These are phyloP conservation scores for Hippoglossus stenolepis DNA, from an alignment of 2,113 vertebrate species.

Conservation along the genomic window DNA sequence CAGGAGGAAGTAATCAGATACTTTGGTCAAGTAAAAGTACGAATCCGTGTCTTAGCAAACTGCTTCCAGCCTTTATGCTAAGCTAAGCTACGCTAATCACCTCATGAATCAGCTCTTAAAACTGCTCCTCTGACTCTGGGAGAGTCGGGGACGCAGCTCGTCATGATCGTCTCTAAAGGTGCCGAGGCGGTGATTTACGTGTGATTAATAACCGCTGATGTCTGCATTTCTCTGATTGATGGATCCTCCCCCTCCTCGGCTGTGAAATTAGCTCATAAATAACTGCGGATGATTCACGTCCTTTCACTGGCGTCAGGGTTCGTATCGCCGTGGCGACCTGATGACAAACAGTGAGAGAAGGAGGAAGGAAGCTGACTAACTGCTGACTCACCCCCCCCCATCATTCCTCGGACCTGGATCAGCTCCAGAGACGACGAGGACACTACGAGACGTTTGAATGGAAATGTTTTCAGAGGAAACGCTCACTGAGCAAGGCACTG, in stretches of 20 bases:
- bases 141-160: too few relatives aligned
- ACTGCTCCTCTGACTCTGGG: too few relatives aligned
- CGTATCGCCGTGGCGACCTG: background rate
- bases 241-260: background rate
- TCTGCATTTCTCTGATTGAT: background rate
- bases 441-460: too few relatives aligned
- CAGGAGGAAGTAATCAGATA: too few relatives aligned
- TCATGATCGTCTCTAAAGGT: background rate
- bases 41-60: too few relatives aligned
- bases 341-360: constrained; percentile 26
- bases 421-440: background rate
- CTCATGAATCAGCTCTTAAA: background rate
- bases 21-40: too few relatives aligned
- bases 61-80: background rate
- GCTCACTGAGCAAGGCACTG: too few relatives aligned
- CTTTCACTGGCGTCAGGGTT: background rate
- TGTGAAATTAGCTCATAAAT: constrained; percentile 1
- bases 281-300: background rate
- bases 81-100: background rate
- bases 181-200: background rate
- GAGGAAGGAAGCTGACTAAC: constrained; percentile 38
- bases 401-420: background rate
- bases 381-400: constrained; percentile 1
- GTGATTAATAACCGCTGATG: background rate
- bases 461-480: too few relatives aligned